A percentile compares a stretch with the other conserved stretches of the same genome.
These are phyloP conservation scores for Fulica atra DNA, from an alignment of 2,113 vertebrate genomes.

Conservation along the genomic window DNA sequence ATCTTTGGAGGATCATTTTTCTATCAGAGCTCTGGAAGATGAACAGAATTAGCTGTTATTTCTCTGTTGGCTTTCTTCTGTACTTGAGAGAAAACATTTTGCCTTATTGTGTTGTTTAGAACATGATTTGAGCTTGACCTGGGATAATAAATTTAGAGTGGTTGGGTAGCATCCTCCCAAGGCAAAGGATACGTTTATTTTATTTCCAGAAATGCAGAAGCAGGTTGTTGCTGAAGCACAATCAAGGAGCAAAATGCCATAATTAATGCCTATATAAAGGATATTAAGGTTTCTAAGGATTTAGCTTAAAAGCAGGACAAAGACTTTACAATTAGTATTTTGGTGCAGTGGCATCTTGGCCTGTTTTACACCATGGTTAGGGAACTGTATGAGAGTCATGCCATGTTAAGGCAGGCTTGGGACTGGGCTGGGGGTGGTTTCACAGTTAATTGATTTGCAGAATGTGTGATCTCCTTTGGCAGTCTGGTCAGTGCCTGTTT, in stretches of 20 bases:
- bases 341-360: neutral
- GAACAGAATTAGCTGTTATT: neutral
- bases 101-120: neutral
- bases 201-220: neutral
- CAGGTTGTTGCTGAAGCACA: neutral
- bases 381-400: neutral
- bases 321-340: neutral
- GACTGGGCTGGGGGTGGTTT: neutral
- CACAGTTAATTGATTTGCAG: neutral
- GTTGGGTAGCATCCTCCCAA: neutral
- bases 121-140: neutral
- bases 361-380: neutral
- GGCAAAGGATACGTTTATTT: neutral
- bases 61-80: neutral
- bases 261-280: neutral
- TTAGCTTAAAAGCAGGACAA: neutral
- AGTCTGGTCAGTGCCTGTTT: neutral
- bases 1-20: neutral
- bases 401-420: neutral
- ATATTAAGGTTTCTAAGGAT: neutral
- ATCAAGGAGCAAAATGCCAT: neutral
- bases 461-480: neutral
- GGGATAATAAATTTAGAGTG: neutral
- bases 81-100: neutral
- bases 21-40: neutral